Evolutionary conservation across 1,140 invertebrate genomes (phyloP).

Genomic region (Halictus rubicundus): DNA sequence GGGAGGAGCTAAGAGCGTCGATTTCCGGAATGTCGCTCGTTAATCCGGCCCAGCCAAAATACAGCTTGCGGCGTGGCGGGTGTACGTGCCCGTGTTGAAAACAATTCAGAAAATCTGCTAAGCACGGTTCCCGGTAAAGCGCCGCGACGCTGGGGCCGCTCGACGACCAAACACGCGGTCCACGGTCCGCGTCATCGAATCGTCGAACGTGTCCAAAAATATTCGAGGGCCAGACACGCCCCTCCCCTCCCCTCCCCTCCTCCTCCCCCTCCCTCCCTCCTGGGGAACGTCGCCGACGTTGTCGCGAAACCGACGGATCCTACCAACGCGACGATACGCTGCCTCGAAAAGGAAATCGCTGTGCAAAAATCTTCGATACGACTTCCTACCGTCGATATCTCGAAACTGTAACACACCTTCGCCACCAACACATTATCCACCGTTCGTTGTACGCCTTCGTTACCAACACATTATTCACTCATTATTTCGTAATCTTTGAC

Average conservation of each 20-base stretch:
- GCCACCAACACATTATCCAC: too few species aligned
- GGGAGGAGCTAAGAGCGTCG: too few species aligned
- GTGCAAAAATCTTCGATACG: too few species aligned
- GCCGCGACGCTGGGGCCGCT: not conserved
- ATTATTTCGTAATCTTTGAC: too few species aligned
- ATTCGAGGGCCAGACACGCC: not conserved
- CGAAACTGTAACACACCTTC: too few species aligned
- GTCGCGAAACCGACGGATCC: not conserved
- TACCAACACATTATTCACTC: too few species aligned
- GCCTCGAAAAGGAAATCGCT: too few species aligned
- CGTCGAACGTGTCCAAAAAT: conserved; percentile 7
- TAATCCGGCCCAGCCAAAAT: not conserved
- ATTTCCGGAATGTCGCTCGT: conserved; percentile 9
- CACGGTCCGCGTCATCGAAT: not conserved
- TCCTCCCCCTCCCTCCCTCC: too few species aligned
- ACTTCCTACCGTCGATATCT: not conserved
- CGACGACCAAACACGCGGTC: not conserved
- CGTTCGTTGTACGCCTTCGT: too few species aligned
- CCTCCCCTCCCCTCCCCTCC: too few species aligned
- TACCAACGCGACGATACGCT: not conserved
- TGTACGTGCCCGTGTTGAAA: not conserved
- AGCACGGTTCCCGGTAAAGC: not conserved
- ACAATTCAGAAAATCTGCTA: not conserved
- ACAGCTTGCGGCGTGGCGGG: not conserved
- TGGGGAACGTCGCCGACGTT: not conserved